These are phyloP conservation scores for Hyphantria cunea DNA, from an alignment of 1,140 invertebrate species.

Conservation along the genomic window DNA sequence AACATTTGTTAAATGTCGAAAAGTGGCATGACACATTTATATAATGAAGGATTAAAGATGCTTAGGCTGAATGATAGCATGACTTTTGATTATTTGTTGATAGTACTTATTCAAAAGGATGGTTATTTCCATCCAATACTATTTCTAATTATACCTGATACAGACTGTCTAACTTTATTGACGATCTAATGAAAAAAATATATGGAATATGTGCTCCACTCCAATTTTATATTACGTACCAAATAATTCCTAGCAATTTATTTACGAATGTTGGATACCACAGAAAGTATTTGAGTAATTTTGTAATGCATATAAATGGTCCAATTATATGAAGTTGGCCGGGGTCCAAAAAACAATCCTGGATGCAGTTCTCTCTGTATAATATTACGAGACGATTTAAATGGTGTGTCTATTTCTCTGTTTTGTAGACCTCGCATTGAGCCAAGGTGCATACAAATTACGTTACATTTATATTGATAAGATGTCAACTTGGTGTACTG, in stretches of 20 bases:
- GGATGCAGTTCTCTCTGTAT: constrained; percentile 47
- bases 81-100: too few relatives aligned
- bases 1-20: too few relatives aligned
- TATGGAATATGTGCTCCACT: too few relatives aligned
- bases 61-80: too few relatives aligned
- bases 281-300: constrained; percentile 48
- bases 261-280: constrained; percentile 11
- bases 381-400: constrained; percentile 34
- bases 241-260: constrained; percentile 22
- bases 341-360: constrained; percentile 45
- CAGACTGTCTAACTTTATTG: too few relatives aligned
- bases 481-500: constrained; percentile 1
- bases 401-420: constrained; percentile 12
- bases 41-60: too few relatives aligned
- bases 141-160: too few relatives aligned
- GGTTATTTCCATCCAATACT: too few relatives aligned
- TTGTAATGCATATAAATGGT: constrained; percentile 53
- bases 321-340: constrained; percentile 60
- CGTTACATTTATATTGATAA: constrained; percentile 12
- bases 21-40: too few relatives aligned
- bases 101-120: too few relatives aligned
- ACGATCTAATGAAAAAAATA: too few relatives aligned
- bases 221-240: too few relatives aligned
- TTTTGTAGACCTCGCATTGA: constrained; percentile 14
- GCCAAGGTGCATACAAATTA: constrained; percentile 8